Evolutionary conservation across 2,797 vertebrate species (phyloP).

Genomic region (Masticophis lateralis): DNA sequence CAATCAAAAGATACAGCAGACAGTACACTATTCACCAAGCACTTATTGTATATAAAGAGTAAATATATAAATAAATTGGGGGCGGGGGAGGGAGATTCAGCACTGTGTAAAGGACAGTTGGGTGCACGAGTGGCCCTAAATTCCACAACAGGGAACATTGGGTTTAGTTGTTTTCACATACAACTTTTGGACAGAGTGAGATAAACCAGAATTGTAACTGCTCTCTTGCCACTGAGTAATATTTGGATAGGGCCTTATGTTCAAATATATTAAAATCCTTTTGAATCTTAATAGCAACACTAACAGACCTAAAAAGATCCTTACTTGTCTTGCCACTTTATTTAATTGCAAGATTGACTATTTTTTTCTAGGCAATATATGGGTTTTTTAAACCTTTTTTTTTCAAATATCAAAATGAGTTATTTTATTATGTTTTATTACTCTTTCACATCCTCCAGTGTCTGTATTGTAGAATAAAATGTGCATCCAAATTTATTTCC

Average conservation of each 20-base stretch:
- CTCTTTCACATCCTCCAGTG: not conserved
- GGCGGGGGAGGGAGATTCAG: no score
- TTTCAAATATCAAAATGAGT: not conserved
- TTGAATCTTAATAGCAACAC: not conserved
- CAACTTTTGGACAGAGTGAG: not conserved
- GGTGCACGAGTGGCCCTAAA: not conserved
- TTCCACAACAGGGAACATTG: not conserved
- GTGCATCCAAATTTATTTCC: not conserved
- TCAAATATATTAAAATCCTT: not conserved
- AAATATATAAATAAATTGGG: no score
- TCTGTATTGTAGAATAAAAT: not conserved
- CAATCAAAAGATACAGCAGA: not conserved
- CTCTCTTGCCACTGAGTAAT: not conserved
- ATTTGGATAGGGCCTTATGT: not conserved
- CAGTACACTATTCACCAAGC: no score
- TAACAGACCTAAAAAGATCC: not conserved
- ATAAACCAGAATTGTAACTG: not conserved
- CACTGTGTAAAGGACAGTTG: not conserved
- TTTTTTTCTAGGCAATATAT: not conserved
- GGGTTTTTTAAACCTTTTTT: not conserved
- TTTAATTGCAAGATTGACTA: not conserved
- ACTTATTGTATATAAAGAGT: no score
- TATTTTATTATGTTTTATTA: not conserved
- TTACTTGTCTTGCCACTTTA: not conserved
- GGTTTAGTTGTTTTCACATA: not conserved